Conservation (phyloP, 2,888 invertebrate species). For the Nezara viridula region DNA sequence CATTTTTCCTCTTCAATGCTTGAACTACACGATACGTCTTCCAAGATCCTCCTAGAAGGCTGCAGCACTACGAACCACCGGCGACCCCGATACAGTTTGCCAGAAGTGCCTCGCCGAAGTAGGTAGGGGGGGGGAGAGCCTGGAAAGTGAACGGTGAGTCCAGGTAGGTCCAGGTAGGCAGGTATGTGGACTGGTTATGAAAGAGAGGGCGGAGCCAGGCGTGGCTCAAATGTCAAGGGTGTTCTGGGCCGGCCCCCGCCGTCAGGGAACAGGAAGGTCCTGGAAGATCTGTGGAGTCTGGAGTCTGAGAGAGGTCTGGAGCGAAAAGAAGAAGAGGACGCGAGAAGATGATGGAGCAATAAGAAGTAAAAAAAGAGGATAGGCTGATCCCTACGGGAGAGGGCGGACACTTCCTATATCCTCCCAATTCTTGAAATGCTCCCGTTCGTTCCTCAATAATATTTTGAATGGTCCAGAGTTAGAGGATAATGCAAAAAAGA, state of each 20-base stretch:
- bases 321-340: no score
- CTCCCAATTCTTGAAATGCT: no score
- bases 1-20: neutral
- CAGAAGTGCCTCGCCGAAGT: neutral
- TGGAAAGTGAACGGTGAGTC: constrained; percentile 41
- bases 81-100: neutral
- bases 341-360: no score
- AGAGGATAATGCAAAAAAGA: no score
- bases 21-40: neutral
- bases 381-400: no score
- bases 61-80: neutral
- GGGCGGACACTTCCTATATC: no score
- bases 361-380: no score
- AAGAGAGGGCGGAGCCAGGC: constrained; percentile 38
- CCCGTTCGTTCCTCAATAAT: no score
- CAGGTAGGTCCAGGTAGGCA: constrained; percentile 1
- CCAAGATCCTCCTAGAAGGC: neutral
- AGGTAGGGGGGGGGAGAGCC: neutral
- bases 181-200: constrained; percentile 46
- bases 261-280: neutral
- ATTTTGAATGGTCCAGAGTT: no score
- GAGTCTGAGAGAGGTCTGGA: neutral
- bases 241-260: constrained; percentile 7
- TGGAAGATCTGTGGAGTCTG: neutral
- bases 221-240: constrained; percentile 51